Evolutionary conservation across 2,113 vertebrate species (phyloP), one percentile per base, ranked within the genome.

Genomic region (Lepisosteus oculatus): DNA sequence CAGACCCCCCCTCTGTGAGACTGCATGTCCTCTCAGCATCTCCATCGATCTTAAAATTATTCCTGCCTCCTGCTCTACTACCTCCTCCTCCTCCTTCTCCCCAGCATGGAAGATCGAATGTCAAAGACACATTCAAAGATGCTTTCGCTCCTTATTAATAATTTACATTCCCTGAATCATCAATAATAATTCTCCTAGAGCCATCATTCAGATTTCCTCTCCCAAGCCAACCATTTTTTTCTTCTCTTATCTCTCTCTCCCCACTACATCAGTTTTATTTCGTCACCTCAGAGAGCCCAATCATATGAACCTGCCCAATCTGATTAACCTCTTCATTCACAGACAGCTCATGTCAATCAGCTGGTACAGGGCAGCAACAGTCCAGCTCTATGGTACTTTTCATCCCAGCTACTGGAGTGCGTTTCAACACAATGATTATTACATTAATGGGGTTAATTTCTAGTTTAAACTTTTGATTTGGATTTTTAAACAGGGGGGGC

Each of bases 141-240:
- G 87, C 88, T 89, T 87, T 89, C 85, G 81, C 82, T 82, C 68
- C 70, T 84, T 87, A 84, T 92, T 89, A 92, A 92, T 92, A 92
- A 92, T 92, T 91, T 85, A 92, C 88, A 80, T 79, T 43, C 84
- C 78, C 88, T 90, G 88, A 91, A 87, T 92, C 90, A 91, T 92
- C 89, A 91, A 90, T 88, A 90, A 91, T 91, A 90, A 86, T 90
- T 89, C 87, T 90, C 89, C 87, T 86, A 85, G 82, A 84, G 87
- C 87, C 83, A 88, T 90, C 87, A 88, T 89, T 88, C 86, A 89
- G 85, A 85, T 89, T 86, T 84, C 84, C 85, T 82, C 79, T 65
- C 70, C 54, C 59, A 66, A 43, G 64, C 71, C 75, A 11, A 69
- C 61, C 44, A 68, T 68, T 56, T 66, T 71, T 61, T 12, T 59